These are phyloP conservation scores for Ypsolopha scabrella DNA, from an alignment of 2,888 invertebrate genomes.

Conservation along the genomic window DNA sequence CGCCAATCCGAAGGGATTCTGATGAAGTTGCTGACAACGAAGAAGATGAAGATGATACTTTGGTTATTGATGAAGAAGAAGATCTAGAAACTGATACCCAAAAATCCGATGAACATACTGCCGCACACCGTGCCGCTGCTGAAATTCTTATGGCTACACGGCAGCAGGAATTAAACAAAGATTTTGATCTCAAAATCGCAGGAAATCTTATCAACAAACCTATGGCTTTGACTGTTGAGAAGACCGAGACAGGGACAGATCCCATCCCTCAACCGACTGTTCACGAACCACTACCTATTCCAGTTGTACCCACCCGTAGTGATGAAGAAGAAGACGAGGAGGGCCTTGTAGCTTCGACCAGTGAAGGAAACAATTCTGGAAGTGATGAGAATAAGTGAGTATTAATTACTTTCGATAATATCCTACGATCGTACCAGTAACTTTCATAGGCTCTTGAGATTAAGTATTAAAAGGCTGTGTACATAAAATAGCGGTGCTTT, in stretches of 20 bases:
- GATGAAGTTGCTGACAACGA: constrained; percentile 74
- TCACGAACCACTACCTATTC: constrained; percentile 85
- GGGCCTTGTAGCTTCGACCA: constrained; percentile 82
- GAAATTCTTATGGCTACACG: constrained; percentile 68
- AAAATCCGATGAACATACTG: constrained; percentile 40
- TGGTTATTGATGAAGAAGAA: constrained; percentile 77
- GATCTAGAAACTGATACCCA: constrained; percentile 23
- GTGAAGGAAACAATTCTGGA: constrained; percentile 86
- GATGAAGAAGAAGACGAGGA: constrained; percentile 82
- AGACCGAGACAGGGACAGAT: constrained; percentile 56
- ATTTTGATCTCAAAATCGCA: constrained; percentile 66
- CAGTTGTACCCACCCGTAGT: constrained; percentile 67
- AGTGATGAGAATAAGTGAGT: constrained; percentile 83
- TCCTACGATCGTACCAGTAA: too few relatives aligned
- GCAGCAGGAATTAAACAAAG: constrained; percentile 57
- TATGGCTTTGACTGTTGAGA: constrained; percentile 29
- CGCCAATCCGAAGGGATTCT: constrained; percentile 50
- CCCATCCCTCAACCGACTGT: constrained; percentile 59
- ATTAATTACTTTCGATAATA: too few relatives aligned
- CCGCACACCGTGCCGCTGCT: constrained; percentile 69
- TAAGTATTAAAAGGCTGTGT: too few relatives aligned
- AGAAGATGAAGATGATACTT: constrained; percentile 75
- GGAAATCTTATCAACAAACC: constrained; percentile 71
- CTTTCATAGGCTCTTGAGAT: too few relatives aligned
- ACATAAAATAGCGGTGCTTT: too few relatives aligned